A percentile compares a stretch with the other conserved stretches of the same genome.
Conservation (phyloP, 2,888 invertebrate species). For the Nyleta sp. region DNA sequence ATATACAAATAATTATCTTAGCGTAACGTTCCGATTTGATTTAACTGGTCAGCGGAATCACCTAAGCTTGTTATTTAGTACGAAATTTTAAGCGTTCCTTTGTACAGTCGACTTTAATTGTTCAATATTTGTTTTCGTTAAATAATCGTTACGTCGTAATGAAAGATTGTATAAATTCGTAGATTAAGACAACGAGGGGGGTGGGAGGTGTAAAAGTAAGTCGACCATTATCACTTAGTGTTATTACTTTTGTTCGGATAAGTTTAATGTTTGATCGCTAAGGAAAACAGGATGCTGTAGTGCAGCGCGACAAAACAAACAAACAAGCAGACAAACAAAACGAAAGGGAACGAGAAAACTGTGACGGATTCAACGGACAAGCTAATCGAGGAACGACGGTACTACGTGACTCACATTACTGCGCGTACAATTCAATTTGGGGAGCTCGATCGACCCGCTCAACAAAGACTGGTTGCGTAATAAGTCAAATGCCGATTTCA, state of each 20-base stretch:
- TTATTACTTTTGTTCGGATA: conserved; percentile 40
- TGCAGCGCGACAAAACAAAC: too few species aligned
- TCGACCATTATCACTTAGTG: conserved; percentile 56
- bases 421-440: conserved; percentile 54
- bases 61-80: conserved; percentile 65
- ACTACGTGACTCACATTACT: conserved; percentile 27
- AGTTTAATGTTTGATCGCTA: conserved; percentile 42
- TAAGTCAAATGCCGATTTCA: conserved; percentile 75
- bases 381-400: conserved; percentile 38
- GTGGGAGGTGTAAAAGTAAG: conserved; percentile 34
- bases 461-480: conserved; percentile 78
- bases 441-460: conserved; percentile 64
- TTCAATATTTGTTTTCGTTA: conserved; percentile 62
- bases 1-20: conserved; percentile 52
- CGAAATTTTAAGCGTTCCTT: conserved; percentile 64
- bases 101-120: conserved; percentile 64
- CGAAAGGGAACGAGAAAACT: too few species aligned
- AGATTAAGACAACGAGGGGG: conserved; percentile 51
- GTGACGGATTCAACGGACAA: conserved; percentile 8
- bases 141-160: conserved; percentile 58
- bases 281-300: neutral
- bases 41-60: conserved; percentile 58
- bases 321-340: neutral
- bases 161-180: conserved; percentile 63
- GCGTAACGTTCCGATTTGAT: conserved; percentile 58